Evolutionary conservation across 2,113 vertebrate species (phyloP).

Genomic region (Collichthys lucidus): DNA sequence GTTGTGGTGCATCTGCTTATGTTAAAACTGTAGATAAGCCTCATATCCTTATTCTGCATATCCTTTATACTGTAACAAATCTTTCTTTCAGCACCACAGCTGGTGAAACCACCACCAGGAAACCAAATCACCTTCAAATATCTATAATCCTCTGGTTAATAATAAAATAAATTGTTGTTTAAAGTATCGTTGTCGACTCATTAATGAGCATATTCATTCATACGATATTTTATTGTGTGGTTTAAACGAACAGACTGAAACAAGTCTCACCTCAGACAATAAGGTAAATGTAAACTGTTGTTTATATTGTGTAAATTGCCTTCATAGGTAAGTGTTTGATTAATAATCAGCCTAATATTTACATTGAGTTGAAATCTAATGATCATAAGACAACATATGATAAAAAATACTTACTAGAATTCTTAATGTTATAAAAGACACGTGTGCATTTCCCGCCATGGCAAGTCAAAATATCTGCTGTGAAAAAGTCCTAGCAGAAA

Average conservation of each 20-base stretch:
- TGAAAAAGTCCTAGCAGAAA: background rate
- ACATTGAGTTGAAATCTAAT: background rate
- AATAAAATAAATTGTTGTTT: slow-evolving; percentile 65
- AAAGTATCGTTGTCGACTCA: slow-evolving; percentile 24
- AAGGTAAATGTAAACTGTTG: background rate
- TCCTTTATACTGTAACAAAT: slow-evolving; percentile 29
- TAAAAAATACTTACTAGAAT: background rate
- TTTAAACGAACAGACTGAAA: background rate
- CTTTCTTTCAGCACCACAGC: slow-evolving; percentile 49
- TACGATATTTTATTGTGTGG: background rate
- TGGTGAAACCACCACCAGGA: slow-evolving; percentile 40
- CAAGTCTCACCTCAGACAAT: background rate
- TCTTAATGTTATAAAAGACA: background rate
- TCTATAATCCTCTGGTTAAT: slow-evolving; percentile 56
- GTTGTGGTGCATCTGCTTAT: slow-evolving; percentile 35
- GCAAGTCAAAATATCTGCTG: background rate
- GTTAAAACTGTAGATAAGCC: slow-evolving; percentile 47
- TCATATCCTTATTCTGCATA: slow-evolving; percentile 36
- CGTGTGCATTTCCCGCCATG: background rate
- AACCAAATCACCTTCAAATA: slow-evolving; percentile 47
- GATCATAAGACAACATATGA: too few relatives aligned
- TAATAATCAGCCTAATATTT: background rate
- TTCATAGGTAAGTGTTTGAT: slow-evolving; percentile 1
- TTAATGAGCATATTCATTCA: slow-evolving; percentile 3
- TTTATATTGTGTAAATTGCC: background rate